Evolutionary conservation across 37 sponge, comb jelly and placozoan genomes (phyloP).

Genomic region (Eunapius fragilis): DNA sequence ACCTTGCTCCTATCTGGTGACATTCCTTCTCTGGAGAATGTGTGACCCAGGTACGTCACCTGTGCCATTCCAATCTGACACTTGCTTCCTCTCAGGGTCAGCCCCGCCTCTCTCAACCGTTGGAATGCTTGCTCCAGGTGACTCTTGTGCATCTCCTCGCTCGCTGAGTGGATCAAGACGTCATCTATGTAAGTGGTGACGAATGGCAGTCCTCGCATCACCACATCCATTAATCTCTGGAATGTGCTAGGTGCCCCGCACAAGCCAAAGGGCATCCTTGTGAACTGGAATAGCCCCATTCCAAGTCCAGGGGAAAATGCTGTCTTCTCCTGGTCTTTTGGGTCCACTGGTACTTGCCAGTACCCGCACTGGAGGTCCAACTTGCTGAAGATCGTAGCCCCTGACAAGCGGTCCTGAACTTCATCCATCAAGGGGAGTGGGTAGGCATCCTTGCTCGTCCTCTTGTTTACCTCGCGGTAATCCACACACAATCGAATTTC

Average conservation of each 20-base stretch:
- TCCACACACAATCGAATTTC: conserved; percentile 59
- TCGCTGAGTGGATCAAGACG: conserved; percentile 34
- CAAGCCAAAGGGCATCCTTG: conserved; percentile 21
- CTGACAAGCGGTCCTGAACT: conserved; percentile 57
- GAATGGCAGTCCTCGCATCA: conserved; percentile 50
- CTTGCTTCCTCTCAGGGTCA: conserved; percentile 52
- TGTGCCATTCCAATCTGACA: conserved; percentile 45
- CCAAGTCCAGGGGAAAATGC: conserved; percentile 67
- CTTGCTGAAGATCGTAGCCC: conserved; percentile 48
- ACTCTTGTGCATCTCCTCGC: background rate
- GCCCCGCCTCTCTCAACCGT: conserved; percentile 50
- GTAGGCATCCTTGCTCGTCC: conserved; percentile 53
- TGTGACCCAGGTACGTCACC: conserved; percentile 56
- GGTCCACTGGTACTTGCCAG: conserved; percentile 63
- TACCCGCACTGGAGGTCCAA: conserved; percentile 66
- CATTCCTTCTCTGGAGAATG: conserved; percentile 49
- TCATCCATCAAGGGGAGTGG: conserved; percentile 72
- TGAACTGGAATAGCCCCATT: conserved; percentile 40
- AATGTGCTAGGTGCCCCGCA: conserved; percentile 66
- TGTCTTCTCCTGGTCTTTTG: conserved; percentile 46
- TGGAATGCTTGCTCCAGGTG: conserved; percentile 63
- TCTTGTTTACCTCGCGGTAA: conserved; percentile 67
- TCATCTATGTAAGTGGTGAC: conserved; percentile 58
- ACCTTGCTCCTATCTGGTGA: too few species aligned
- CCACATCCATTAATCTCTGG: conserved; percentile 56